Evolutionary conservation across 2,888 invertebrate genomes (phyloP), one percentile per base, ranked within the genome.

Genomic region (Gibbula magus): DNA sequence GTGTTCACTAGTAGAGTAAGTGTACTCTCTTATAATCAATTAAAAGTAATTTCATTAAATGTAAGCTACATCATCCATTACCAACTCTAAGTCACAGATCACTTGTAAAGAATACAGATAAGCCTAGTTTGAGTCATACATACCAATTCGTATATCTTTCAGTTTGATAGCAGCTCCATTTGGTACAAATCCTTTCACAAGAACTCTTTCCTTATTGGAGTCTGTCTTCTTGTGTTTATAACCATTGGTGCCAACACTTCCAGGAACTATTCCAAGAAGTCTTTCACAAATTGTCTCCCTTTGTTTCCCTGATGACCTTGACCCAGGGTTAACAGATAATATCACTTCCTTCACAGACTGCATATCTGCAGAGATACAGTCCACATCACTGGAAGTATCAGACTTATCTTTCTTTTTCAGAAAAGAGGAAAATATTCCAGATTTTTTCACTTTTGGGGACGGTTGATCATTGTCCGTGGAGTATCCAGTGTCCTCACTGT

Each of bases 401-500:
- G 66, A 45, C 8, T 66, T 56, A 0, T 77, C 77, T 32, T 66
- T 61, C 66, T 61, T 54, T 29, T 77, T 77, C 45, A 77, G 18
- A 39, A 77, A 66, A 13, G 51, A 66, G 25, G 77, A 51, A 67
- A 78, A 70, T 16, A 54, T 53, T 16, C 45, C 39, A 18, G 56
- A 32, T 22, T 78, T 78, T 39, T 73, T 78, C 7, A 61, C n/a
- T 67, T 73, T 39, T 16, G 73, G 56, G 45, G 78, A 74, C 4
- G 73, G 78, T 45, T 73, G 51, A 22, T 87, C 86, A 52, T 85
- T 82, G 83, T 87, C 86, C 67, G 86, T 86, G 18, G 86, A 87
- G 77, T 87, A 87, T 0, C 86, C 87, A 13, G 86, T 86, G 78
- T 86, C 87, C 73, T 87, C 87, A 22, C 79, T 79, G 52, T 75